These are phyloP conservation scores for Propithecus perrieri DNA, from an alignment of 2,797 vertebrate genomes.

Conservation along the genomic window DNA sequence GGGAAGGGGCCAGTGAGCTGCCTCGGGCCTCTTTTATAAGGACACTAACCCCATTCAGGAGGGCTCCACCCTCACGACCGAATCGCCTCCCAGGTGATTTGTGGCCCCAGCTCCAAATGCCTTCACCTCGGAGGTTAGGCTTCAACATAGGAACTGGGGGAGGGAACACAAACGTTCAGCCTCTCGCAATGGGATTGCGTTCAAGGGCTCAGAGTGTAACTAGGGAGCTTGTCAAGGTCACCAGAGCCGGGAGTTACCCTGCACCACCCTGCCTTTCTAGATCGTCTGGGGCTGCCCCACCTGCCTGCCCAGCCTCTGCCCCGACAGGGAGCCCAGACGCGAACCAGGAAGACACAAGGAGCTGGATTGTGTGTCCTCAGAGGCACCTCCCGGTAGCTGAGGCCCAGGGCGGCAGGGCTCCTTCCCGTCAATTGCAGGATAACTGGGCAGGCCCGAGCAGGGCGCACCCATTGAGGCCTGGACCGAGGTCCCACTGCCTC, in stretches of 20 bases:
- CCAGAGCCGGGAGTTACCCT: not conserved
- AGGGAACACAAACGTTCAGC: not conserved
- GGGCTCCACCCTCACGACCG: not conserved
- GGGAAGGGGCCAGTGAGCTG: not conserved
- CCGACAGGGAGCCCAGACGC: not conserved
- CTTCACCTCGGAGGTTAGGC: not conserved
- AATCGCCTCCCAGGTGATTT: not conserved
- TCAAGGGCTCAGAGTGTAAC: not conserved
- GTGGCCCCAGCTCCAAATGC: too few relatives aligned
- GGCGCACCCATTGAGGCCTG: not conserved
- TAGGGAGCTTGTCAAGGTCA: not conserved
- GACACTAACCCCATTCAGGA: not conserved
- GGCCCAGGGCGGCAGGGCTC: not conserved
- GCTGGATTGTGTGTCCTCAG: accelerated
- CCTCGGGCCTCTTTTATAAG: not conserved
- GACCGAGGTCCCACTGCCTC: accelerated
- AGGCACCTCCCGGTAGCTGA: accelerated
- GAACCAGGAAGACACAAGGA: not conserved
- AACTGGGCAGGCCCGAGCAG: accelerated
- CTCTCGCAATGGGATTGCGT: not conserved
- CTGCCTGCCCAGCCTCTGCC: not conserved
- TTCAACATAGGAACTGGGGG: not conserved
- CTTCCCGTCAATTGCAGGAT: accelerated
- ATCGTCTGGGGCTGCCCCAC: not conserved
- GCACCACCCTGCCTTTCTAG: not conserved